Conservation (phyloP, 1,140 invertebrate genomes). For the Hyposmocoma kahamanoa region DNA sequence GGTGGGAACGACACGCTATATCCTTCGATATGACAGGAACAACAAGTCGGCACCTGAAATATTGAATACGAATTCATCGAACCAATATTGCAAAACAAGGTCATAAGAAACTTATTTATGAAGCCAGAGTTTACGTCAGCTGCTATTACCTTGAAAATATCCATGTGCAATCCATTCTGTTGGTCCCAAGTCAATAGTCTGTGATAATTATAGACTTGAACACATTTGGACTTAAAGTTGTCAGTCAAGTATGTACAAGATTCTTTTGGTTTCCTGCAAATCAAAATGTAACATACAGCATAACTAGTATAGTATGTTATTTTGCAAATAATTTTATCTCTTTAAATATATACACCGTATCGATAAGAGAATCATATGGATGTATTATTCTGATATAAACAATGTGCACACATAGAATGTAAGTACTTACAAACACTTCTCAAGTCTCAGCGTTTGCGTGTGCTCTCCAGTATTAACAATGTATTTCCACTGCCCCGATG, state of each 20-base stretch:
- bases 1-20: conserved; percentile 81
- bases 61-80: no score
- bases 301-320: conserved; percentile 4
- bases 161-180: conserved; percentile 86
- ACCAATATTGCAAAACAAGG: background rate
- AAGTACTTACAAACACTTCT: conserved; percentile 85
- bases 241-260: conserved; percentile 86
- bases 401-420: no score
- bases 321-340: no score
- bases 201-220: conserved; percentile 91
- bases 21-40: conserved; percentile 87
- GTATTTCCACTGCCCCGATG: conserved; percentile 89
- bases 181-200: conserved; percentile 89
- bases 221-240: conserved; percentile 86
- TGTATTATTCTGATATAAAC: no score
- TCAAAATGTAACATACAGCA: conserved; percentile 5
- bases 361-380: no score
- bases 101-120: no score
- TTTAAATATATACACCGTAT: no score
- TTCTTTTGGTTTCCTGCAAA: conserved; percentile 81
- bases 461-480: conserved; percentile 91
- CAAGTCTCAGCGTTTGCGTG: conserved; percentile 87
- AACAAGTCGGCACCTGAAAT: conserved; percentile 84
- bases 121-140: background rate
- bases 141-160: conserved; percentile 83